These are phyloP conservation scores for Lasioglossum morio DNA, from an alignment of 2,888 invertebrate genomes.

Conservation along the genomic window DNA sequence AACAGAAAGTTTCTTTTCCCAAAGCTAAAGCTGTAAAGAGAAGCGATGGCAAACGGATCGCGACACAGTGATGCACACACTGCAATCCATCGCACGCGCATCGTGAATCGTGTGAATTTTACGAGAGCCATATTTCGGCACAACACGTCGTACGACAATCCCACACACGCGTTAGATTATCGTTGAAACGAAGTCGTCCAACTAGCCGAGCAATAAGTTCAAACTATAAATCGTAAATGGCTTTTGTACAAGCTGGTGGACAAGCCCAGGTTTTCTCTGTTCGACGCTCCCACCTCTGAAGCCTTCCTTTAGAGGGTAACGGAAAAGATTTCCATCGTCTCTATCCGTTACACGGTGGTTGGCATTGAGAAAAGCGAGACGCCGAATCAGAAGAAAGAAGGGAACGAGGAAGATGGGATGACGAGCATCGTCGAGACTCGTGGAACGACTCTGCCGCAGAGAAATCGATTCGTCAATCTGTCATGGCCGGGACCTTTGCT, in stretches of 20 bases:
- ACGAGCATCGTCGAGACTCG: conserved; percentile 6
- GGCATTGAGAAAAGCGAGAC: not conserved
- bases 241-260: not conserved
- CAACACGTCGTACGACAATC: not conserved
- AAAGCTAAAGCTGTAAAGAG: not conserved
- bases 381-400: not conserved
- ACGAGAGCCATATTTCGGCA: not conserved
- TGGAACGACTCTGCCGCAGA: conserved; percentile 47
- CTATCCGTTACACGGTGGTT: not conserved
- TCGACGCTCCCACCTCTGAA: not conserved
- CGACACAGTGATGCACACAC: not conserved
- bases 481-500: conserved; percentile 62
- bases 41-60: not conserved
- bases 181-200: not conserved
- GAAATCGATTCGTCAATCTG: conserved; percentile 71
- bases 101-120: not conserved
- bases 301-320: conserved; percentile 1
- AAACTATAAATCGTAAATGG: not conserved
- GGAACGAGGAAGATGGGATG: not conserved
- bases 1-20: not conserved
- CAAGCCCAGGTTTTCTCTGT: not conserved
- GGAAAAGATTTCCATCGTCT: not conserved
- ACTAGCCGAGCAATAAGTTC: not conserved
- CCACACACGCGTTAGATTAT: not conserved
- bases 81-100: not conserved